Evolutionary conservation across 35 echinoderm and acorn worm genomes (phyloP).

Genomic region (Nesometra sesokonis): DNA sequence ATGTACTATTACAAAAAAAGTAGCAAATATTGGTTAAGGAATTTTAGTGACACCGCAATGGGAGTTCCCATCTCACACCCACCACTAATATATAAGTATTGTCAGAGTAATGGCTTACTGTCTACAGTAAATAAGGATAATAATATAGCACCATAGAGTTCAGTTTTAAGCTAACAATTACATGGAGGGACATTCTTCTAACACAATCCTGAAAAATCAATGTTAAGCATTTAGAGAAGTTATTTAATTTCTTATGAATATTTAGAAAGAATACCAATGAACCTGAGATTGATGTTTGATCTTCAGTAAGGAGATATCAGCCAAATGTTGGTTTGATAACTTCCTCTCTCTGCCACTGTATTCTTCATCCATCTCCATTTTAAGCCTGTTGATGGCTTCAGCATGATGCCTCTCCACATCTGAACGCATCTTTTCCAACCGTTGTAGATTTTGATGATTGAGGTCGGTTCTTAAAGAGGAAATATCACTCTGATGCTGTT

Average conservation of each 20-base stretch:
- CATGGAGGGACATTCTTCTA: background rate
- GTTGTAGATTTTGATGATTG: constrained; percentile 25
- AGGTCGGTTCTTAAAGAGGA: constrained; percentile 23
- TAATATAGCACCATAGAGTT: background rate
- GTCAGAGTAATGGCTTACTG: too few species aligned
- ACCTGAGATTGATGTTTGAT: constrained; percentile 92
- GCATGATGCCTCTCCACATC: constrained; percentile 80
- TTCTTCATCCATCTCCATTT: constrained; percentile 58
- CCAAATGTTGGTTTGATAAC: constrained; percentile 50
- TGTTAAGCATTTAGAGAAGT: background rate
- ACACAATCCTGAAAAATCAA: background rate
- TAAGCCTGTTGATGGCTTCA: constrained; percentile 68
- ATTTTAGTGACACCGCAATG: too few species aligned
- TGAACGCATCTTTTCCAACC: constrained; percentile 51
- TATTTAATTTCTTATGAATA: background rate
- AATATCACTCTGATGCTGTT: constrained; percentile 47
- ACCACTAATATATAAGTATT: too few species aligned
- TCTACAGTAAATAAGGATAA: background rate
- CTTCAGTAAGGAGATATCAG: constrained; percentile 76
- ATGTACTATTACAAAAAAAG: too few species aligned
- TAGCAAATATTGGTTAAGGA: too few species aligned
- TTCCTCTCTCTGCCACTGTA: constrained; percentile 32
- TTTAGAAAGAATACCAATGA: constrained; percentile 94
- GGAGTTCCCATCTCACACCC: too few species aligned
- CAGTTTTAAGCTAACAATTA: background rate